phyloP scores from a whole-genome alignment of 2,888 invertebrate species.

The Odontocerum albicorne region DNA sequence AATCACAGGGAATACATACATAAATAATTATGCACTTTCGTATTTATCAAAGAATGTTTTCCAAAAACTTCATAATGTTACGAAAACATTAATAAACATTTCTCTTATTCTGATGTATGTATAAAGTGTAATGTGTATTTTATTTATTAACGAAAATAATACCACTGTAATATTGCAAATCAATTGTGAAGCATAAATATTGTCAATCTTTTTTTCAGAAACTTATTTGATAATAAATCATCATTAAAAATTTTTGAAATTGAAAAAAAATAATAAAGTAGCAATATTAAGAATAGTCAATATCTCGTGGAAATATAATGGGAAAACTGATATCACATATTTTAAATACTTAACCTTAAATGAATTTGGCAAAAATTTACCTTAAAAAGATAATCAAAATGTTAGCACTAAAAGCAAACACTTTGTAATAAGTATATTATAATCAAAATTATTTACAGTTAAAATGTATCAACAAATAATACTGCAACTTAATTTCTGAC shows the following conservation, averaged over 20 bases:
- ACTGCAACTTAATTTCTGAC: slow-evolving; percentile 48
- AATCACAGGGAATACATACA: slow-evolving; percentile 21
- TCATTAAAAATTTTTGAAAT: no score
- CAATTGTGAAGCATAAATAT: no score
- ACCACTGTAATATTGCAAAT: background rate
- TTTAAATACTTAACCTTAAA: slow-evolving; percentile 49
- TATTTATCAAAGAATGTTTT: no score
- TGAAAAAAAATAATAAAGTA: background rate
- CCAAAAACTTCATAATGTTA: no score
- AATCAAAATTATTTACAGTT: slow-evolving; percentile 36
- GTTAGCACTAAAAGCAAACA: slow-evolving; percentile 42
- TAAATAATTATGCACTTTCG: slow-evolving; percentile 8
- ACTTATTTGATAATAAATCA: no score
- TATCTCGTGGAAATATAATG: no score
- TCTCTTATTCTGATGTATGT: no score
- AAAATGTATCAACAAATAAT: slow-evolving; percentile 45
- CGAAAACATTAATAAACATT: no score
- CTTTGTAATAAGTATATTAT: background rate
- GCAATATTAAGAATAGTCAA: background rate
- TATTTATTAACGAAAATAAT: background rate
- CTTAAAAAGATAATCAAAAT: slow-evolving; percentile 49
- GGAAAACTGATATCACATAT: slow-evolving; percentile 44
- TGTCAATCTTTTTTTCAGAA: no score
- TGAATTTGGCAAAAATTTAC: slow-evolving; percentile 31
- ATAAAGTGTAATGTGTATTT: no score